Percentiles rank a stretch among this genome's conserved stretches.
Conservation (phyloP, 2,888 invertebrate genomes). For the Arrhopalites spinosus region DNA sequence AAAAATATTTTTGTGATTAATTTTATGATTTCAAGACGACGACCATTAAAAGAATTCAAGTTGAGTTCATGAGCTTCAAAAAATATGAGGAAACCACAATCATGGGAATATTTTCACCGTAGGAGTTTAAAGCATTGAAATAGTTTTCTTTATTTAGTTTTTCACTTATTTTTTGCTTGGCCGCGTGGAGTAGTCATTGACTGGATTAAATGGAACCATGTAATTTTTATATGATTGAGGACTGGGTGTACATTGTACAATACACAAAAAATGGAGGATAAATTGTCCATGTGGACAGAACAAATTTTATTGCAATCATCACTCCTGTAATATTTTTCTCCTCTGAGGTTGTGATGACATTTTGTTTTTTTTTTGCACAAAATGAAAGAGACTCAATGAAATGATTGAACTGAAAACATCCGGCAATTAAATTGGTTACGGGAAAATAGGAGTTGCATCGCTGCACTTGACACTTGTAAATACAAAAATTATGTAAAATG, state of each 20-base stretch:
- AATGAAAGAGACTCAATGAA: not conserved
- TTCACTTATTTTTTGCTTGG: not conserved
- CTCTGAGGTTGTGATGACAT: not conserved
- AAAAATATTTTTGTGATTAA: not conserved
- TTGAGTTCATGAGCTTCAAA: not conserved
- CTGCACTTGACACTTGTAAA: constrained; percentile 31
- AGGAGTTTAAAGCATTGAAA: constrained; percentile 20
- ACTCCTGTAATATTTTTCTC: not conserved
- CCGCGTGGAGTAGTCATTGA: not conserved
- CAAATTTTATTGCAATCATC: constrained; percentile 1
- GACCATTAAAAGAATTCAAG: too few relatives aligned
- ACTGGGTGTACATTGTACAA: not conserved
- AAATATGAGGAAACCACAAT: constrained; percentile 22
- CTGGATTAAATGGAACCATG: constrained; percentile 12
- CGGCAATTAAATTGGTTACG: constrained; percentile 49
- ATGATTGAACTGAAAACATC: constrained; percentile 39
- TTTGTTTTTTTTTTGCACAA: too few relatives aligned
- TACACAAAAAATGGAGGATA: not conserved
- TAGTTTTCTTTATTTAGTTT: constrained; percentile 17
- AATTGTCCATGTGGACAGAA: too few relatives aligned
- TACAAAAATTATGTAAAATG: too few relatives aligned
- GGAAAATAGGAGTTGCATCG: constrained; percentile 47
- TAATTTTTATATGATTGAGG: constrained; percentile 17
- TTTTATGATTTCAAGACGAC: not conserved
- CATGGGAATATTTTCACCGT: constrained; percentile 12